These are phyloP conservation scores for Cyclophora albipunctata DNA, from an alignment of 2,888 invertebrate species.

Conservation along the genomic window DNA sequence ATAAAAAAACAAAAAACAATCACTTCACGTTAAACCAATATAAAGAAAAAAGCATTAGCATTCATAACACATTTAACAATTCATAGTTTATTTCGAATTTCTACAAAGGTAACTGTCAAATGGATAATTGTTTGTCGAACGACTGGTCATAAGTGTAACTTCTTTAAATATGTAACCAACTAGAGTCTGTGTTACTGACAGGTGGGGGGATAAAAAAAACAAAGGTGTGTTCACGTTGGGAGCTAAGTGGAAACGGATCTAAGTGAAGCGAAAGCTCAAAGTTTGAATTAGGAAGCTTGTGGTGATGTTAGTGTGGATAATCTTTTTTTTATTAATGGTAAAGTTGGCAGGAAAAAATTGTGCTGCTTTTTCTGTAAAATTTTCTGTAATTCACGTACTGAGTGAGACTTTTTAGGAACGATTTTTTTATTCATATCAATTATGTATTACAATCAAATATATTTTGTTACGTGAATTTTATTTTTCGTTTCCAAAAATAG, in stretches of 20 bases:
- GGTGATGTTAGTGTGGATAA: constrained; percentile 32
- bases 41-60: background rate
- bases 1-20: background rate
- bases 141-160: constrained; percentile 52
- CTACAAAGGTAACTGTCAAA: background rate
- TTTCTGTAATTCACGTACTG: no score
- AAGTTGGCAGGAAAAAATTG: background rate
- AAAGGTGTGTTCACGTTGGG: constrained; percentile 30
- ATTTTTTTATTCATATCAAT: no score
- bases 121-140: constrained; percentile 35
- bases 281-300: constrained; percentile 57
- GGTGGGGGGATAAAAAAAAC: constrained; percentile 38
- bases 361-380: no score
- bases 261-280: constrained; percentile 56
- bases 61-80: no score
- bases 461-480: background rate
- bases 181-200: constrained; percentile 33
- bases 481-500: background rate
- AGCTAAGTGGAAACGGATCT: constrained; percentile 61
- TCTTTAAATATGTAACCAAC: constrained; percentile 64
- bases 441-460: no score
- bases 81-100: background rate
- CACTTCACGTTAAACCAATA: background rate
- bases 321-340: background rate
- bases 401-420: no score